Evolutionary conservation across 2,113 vertebrate species (phyloP), one percentile per base, ranked within the genome.

Genomic region (Gavia stellata): DNA sequence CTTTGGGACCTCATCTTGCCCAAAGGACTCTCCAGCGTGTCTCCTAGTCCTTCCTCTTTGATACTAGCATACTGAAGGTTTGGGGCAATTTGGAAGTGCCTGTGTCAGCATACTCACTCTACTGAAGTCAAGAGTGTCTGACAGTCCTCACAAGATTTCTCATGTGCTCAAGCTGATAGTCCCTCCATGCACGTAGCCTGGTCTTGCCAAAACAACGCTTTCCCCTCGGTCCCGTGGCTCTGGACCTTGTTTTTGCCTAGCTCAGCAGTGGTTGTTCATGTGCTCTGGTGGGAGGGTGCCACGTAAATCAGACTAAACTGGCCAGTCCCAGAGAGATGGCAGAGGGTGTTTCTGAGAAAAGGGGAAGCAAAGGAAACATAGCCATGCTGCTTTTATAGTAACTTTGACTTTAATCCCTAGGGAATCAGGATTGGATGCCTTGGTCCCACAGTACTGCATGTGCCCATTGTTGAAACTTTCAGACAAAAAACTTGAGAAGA

Each of bases 221-320:
- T 36, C 10, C 21, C 6, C n/a, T 73, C 3, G 0, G 12, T 67
- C 14, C 31, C 0, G 0, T 47, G 53, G 18, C 9, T 73, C 53
- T 79, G 74, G n/a, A 42, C 5, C 21, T 38, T 24, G 14, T 1
- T 66, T 53, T 63, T 23, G 14, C 28, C 14, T 20, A 44, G 24
- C 12, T 55, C 56, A 77, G 36, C 26, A n/a, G 33, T 19, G n/a
- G 25, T 56, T 3, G 0, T 55, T 52, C 67, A n/a, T 36, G 25
- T 61, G 47, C 31, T n/a, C 17, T 55, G 33, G 4, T 28, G 29
- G 40, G 68, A 65, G 10, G 14, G 1, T 23, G 17, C 34, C 47
- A 47, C 1, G 0, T 56, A 44, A 18, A 21, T 50, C 63, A 33
- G 47, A 42, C 7, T 23, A 40, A 40, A 45, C 18, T 33, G 17